Conservation (phyloP, 2,888 invertebrate genomes). For the Coleophora flavipennella region DNA sequence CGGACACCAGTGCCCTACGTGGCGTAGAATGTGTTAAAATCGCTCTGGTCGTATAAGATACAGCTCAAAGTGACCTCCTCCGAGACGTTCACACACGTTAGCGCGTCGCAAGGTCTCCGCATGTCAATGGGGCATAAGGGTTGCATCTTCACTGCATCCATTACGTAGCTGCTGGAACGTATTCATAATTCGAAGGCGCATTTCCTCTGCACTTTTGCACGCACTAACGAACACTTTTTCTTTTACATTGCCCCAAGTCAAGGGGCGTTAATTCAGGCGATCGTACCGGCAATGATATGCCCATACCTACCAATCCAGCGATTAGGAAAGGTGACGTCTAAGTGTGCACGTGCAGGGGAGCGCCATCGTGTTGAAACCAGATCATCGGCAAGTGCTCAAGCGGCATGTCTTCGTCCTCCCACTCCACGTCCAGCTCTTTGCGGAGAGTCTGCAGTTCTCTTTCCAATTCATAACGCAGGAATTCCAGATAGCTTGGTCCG, state of each 20-base stretch:
- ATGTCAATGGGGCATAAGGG: no score
- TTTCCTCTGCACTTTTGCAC: conserved; percentile 1
- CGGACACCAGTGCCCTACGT: no score
- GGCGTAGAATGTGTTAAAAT: no score
- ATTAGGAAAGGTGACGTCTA: not conserved
- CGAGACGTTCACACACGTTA: no score
- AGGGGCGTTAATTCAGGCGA: conserved; percentile 5
- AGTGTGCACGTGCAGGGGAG: conserved; percentile 4
- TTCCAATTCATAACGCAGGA: not conserved
- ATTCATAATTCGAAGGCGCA: no score
- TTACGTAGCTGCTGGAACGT: no score
- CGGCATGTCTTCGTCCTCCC: not conserved
- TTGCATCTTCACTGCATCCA: no score
- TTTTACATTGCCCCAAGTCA: conserved; percentile 1
- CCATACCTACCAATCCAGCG: conserved; percentile 5
- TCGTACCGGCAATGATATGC: not conserved
- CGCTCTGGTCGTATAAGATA: no score
- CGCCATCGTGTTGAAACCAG: conserved; percentile 14
- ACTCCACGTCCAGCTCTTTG: not conserved
- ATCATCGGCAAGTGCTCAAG: conserved; percentile 2
- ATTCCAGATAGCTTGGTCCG: conserved; percentile 3
- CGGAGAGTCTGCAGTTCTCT: no score
- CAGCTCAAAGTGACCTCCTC: no score
- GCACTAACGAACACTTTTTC: not conserved
- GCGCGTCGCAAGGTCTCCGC: no score